Evolutionary conservation across 2,797 vertebrate species (phyloP), one percentile per base, ranked within the genome.

Genomic region (Synanceia verrucosa): DNA sequence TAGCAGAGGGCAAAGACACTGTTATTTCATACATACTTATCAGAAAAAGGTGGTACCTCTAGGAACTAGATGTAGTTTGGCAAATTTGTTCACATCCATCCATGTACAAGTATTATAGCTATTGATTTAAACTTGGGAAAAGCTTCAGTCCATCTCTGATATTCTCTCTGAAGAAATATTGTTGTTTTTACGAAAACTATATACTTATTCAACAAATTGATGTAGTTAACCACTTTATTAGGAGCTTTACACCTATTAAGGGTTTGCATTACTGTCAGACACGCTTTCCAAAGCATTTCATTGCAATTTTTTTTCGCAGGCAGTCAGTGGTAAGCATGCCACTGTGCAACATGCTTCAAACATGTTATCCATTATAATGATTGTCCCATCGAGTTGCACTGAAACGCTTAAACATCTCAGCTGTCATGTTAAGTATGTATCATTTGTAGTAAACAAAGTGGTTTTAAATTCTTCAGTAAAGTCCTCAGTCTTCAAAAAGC

Each of bases 321-420:
- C 31, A 18, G 41, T 53, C 34, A 28, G 28, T n/a, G 7, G 46
- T 58, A 44, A 31, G 29, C 13, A 11, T 19, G 47, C 18, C 65
- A 71, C 79, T 39, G 4, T 39, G 24, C 73, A 75, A 63, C 71
- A 23, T 34, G 37, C 60, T 26, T 57, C 13, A 52, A 51, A 65
- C 10, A 50, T 53, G 56, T n/a, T 26, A 80, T 76, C 43, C 57
- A 52, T 73, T 57, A 65, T 26, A 51, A 53, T 44, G n/a, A 68
- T 24, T 9, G 14, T 34, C 23, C 34, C 31, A 39, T 24, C 52
- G n/a, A n/a, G n/a, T n/a, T 4, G 4, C 7, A 53, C 16, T 57
- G 14, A 66, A 50, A 56, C 4, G 12, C 4, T 53, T 12, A 46
- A 60, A 50, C 9, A 36, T 28, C 19, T 18, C 28, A 55, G 55